phyloP scores from a whole-genome alignment of 2,113 vertebrate species.

The Tachycineta bicolor region DNA sequence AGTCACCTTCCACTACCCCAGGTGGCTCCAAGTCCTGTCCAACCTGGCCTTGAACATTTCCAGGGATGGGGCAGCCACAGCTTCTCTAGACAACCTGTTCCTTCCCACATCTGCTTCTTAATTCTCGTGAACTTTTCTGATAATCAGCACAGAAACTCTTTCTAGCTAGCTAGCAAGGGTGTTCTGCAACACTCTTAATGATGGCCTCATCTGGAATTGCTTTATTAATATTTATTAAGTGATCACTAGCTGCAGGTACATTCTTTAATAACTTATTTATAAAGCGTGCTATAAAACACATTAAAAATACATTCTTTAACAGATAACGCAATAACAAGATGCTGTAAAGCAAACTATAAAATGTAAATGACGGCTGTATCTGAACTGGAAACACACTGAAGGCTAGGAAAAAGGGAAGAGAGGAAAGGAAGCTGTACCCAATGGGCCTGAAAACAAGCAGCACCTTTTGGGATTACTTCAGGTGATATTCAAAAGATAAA shows the following conservation, averaged over 20 bases:
- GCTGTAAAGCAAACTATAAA: slow-evolving; percentile 55
- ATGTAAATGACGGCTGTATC: slow-evolving; percentile 18
- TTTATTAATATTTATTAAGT: slow-evolving; percentile 79
- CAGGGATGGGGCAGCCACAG: neutral
- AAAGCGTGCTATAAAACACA: slow-evolving; percentile 72
- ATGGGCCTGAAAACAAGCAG: neutral
- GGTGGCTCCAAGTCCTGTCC: neutral
- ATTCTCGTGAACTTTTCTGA: neutral
- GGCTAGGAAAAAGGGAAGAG: neutral
- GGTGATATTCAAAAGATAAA: neutral
- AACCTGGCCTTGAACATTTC: neutral
- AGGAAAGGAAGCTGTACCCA: neutral
- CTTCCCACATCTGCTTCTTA: neutral
- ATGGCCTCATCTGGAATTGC: slow-evolving; percentile 70
- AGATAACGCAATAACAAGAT: slow-evolving; percentile 69
- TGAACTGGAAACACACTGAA: neutral
- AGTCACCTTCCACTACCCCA: neutral
- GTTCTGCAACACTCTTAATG: slow-evolving; percentile 25
- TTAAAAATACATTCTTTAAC: slow-evolving; percentile 82
- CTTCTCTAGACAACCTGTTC: neutral
- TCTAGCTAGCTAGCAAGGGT: slow-evolving; percentile 7
- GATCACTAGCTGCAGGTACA: slow-evolving; percentile 73
- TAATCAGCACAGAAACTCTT: neutral
- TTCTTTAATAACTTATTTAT: slow-evolving; percentile 79
- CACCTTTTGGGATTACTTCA: neutral